phyloP scores from a whole-genome alignment of 37 sponge, comb jelly and placozoan genomes.

The Cladorhizidae sp. region DNA sequence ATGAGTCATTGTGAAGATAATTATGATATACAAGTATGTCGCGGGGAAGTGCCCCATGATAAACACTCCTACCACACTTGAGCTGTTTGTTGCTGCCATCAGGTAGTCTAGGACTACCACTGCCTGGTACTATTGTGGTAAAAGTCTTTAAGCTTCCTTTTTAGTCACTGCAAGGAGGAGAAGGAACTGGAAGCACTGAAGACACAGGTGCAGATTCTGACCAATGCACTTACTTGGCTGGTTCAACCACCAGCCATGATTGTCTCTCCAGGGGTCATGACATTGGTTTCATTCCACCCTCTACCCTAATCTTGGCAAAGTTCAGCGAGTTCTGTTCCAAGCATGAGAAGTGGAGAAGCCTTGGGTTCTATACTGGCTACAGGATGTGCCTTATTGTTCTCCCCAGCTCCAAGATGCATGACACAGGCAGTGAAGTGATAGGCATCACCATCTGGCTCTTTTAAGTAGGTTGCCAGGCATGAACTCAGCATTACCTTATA shows the following conservation, averaged over 20 bases:
- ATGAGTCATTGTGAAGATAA: too few relatives aligned
- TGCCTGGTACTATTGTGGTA: too few relatives aligned
- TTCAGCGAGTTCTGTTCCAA: background rate
- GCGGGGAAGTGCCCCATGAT: too few relatives aligned
- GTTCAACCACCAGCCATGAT: background rate
- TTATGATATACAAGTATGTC: too few relatives aligned
- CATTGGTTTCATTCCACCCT: conserved; percentile 17
- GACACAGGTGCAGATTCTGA: background rate
- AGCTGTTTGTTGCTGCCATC: too few relatives aligned
- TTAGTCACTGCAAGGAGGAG: background rate
- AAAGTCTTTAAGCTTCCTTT: background rate
- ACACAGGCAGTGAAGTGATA: conserved; percentile 8
- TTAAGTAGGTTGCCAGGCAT: too few relatives aligned
- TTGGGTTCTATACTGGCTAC: conserved; percentile 57
- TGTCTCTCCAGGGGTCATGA: background rate
- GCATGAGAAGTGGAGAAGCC: conserved; percentile 31
- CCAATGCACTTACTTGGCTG: background rate
- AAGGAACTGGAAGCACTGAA: conserved; percentile 2
- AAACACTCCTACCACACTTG: too few relatives aligned
- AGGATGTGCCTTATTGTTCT: conserved; percentile 41
- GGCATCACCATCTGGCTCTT: conserved; percentile 13
- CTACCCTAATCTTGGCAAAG: background rate
- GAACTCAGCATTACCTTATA: too few relatives aligned
- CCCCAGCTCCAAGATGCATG: background rate
- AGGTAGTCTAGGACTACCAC: too few relatives aligned